Evolutionary conservation across 2,113 vertebrate species (phyloP).

Genomic region (Leptodactylus fuscus): DNA sequence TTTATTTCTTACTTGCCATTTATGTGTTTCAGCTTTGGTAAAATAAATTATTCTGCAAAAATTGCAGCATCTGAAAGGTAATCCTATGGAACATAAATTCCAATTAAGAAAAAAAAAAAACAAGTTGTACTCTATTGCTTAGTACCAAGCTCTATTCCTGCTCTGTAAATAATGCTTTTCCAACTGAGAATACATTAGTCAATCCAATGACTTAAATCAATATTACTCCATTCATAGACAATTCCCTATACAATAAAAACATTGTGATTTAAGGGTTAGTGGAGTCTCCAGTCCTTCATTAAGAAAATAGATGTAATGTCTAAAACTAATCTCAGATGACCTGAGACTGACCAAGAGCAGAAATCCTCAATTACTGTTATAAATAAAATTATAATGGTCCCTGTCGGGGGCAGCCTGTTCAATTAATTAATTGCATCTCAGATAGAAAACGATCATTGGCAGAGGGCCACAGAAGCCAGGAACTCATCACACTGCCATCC

Average conservation of each 20-base stretch:
- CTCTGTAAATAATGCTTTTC: conserved; percentile 25
- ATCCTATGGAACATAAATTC: not conserved
- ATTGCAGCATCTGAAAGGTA: not conserved
- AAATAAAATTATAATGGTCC: conserved; percentile 42
- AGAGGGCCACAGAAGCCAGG: not conserved
- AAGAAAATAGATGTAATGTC: conserved; percentile 39
- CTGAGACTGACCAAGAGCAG: conserved; percentile 41
- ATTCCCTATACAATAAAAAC: conserved; percentile 20
- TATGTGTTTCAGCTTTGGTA: not conserved
- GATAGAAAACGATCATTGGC: conserved; percentile 19
- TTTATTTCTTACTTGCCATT: not conserved
- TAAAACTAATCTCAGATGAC: conserved; percentile 44
- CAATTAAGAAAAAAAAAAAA: not conserved
- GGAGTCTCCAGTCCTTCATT: conserved; percentile 21
- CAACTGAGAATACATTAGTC: conserved; percentile 18
- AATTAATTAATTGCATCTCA: conserved; percentile 29
- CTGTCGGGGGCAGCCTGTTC: not conserved
- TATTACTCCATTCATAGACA: conserved; percentile 32
- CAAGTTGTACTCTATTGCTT: not conserved
- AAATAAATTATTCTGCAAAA: not conserved
- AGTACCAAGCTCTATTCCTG: not conserved
- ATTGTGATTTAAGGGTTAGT: conserved; percentile 38
- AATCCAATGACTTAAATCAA: conserved; percentile 25
- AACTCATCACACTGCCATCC: not conserved
- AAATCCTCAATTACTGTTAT: conserved; percentile 44